phyloP scores from a whole-genome alignment of 2,797 vertebrate species.

The Brachyalestes nurse region DNA sequence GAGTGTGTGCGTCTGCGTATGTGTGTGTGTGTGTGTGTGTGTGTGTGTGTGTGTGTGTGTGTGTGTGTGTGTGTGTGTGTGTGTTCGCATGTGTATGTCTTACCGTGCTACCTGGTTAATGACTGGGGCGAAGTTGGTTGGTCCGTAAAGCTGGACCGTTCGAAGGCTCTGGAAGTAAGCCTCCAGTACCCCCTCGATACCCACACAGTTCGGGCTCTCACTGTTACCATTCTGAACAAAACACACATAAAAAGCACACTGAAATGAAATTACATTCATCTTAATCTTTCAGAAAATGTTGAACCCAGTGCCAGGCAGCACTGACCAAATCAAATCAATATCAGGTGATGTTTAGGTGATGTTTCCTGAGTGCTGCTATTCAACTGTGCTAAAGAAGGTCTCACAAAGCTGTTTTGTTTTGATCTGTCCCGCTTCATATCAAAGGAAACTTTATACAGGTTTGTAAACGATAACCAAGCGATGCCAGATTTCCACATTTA shows the following conservation, averaged over 20 bases:
- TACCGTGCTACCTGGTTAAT: slow-evolving; percentile 97
- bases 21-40: neutral
- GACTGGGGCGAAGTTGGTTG: slow-evolving; percentile 95
- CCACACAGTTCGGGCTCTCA: slow-evolving; percentile 91
- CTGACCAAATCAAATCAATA: neutral
- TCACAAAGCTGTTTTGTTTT: no score
- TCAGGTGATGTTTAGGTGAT: neutral
- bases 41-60: slow-evolving; percentile 2
- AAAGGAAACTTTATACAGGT: no score
- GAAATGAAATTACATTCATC: neutral
- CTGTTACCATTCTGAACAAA: slow-evolving; percentile 83
- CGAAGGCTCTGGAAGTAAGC: slow-evolving; percentile 94
- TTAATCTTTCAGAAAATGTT: neutral
- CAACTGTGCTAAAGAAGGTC: no score
- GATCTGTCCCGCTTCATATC: no score
- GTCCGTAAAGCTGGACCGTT: slow-evolving; percentile 94
- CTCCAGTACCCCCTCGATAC: slow-evolving; percentile 94
- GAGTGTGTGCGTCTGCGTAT: neutral
- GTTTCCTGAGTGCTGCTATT: no score
- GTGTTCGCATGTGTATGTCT: slow-evolving; percentile 58
- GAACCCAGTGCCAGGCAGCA: neutral
- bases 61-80: neutral
- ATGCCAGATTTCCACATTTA: no score
- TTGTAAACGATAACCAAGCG: no score
- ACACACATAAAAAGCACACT: neutral